phyloP scores from a whole-genome alignment of 2,797 vertebrate genomes.

The Thripadectes ignobilis region DNA sequence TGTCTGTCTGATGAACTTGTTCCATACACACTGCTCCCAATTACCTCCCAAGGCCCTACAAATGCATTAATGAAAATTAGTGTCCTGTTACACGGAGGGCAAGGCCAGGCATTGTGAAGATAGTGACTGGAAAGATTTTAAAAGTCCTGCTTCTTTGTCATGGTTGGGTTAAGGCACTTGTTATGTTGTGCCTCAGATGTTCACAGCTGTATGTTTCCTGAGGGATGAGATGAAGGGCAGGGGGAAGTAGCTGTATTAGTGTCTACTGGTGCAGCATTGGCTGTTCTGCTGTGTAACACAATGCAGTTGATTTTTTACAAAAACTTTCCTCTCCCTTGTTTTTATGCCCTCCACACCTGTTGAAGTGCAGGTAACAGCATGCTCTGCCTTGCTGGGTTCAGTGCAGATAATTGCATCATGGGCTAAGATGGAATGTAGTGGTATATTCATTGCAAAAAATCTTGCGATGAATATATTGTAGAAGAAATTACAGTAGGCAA shows the following conservation, averaged over 20 bases:
- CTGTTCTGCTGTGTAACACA: no score
- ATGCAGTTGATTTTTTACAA: not conserved
- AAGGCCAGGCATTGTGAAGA: not conserved
- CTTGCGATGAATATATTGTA: not conserved
- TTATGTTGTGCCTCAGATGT: not conserved
- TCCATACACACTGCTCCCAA: rapidly evolving
- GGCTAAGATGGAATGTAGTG: not conserved
- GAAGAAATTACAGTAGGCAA: not conserved
- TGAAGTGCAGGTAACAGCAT: not conserved
- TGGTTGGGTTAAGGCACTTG: not conserved
- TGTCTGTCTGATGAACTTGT: not conserved
- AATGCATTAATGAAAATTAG: not conserved
- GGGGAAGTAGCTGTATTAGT: not conserved
- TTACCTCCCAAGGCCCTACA: not conserved
- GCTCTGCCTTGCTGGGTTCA: not conserved
- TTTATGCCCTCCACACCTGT: not conserved
- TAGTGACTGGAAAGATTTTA: not conserved
- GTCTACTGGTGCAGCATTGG: not conserved
- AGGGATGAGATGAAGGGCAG: not conserved
- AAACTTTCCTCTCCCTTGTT: not conserved
- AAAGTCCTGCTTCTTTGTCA: not conserved
- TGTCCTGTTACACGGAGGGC: not conserved
- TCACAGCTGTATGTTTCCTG: not conserved
- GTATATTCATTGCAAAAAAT: not conserved
- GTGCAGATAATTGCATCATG: not conserved